Percentiles rank a stretch among this genome's conserved stretches.
Conservation (phyloP, 2,888 invertebrate genomes). For the Scaptomyza parva region DNA sequence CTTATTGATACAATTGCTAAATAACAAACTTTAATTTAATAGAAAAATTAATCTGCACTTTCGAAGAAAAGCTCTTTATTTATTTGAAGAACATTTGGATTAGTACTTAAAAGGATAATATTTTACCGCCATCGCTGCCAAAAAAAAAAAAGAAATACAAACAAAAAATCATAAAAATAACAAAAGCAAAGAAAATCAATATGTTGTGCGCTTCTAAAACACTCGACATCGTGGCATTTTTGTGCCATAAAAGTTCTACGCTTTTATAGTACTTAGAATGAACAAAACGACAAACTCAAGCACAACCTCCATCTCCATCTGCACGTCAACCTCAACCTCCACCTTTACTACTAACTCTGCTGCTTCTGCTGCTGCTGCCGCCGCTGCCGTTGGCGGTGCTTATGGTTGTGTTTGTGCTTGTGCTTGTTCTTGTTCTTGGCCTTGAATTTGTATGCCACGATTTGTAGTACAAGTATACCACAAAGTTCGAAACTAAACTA, state of each 20-base stretch:
- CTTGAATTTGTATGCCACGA: slow-evolving; percentile 63
- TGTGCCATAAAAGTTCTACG: slow-evolving; percentile 69
- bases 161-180: neutral
- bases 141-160: slow-evolving; percentile 10
- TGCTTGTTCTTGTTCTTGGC: slow-evolving; percentile 41
- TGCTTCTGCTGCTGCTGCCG: slow-evolving; percentile 3
- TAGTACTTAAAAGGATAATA: slow-evolving; percentile 2
- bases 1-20: neutral
- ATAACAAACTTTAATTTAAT: neutral
- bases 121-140: slow-evolving; percentile 1
- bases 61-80: neutral
- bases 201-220: slow-evolving; percentile 37
- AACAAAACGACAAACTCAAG: slow-evolving; percentile 63
- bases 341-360: slow-evolving; percentile 5
- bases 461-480: slow-evolving; percentile 39
- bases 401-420: slow-evolving; percentile 17
- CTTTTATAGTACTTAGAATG: slow-evolving; percentile 72
- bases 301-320: slow-evolving; percentile 34
- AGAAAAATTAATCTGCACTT: neutral
- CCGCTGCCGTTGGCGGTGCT: slow-evolving; percentile 4
- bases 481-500: slow-evolving; percentile 58
- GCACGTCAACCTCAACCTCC: slow-evolving; percentile 6
- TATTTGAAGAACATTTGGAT: slow-evolving; percentile 20
- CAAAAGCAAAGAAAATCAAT: slow-evolving; percentile 49
- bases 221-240: slow-evolving; percentile 56